Conservation (phyloP, 2,888 invertebrate genomes). For the Dorcus hopei region DNA sequence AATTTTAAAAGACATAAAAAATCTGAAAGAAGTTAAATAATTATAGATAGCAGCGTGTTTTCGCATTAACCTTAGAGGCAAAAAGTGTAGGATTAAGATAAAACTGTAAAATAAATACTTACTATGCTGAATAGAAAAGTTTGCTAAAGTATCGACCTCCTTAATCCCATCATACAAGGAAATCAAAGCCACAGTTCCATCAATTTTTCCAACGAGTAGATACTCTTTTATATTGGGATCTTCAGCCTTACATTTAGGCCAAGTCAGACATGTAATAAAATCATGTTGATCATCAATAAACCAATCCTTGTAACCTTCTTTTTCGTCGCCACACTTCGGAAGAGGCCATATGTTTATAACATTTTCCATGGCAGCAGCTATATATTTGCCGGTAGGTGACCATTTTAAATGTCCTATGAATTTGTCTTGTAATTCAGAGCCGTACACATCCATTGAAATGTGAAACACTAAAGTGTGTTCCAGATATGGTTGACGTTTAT, state of each 20-base stretch:
- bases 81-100: too few species aligned
- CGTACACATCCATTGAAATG: conserved; percentile 50
- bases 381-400: conserved; percentile 54
- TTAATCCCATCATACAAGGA: conserved; percentile 29
- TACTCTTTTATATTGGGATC: conserved; percentile 38
- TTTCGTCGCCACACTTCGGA: conserved; percentile 38
- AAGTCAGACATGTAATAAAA: conserved; percentile 52
- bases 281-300: conserved; percentile 50
- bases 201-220: conserved; percentile 54
- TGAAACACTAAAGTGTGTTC: conserved; percentile 57
- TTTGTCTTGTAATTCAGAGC: conserved; percentile 51
- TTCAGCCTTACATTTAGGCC: conserved; percentile 46
- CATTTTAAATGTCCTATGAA: conserved; percentile 52
- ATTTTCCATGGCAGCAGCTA: conserved; percentile 58
- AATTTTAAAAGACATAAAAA: too few species aligned
- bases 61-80: too few species aligned
- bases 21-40: too few species aligned
- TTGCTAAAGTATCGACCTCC: conserved; percentile 39
- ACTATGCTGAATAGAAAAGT: conserved; percentile 45
- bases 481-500: conserved; percentile 41
- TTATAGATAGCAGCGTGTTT: too few species aligned
- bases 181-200: conserved; percentile 50
- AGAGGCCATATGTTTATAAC: conserved; percentile 59
- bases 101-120: conserved; percentile 21
- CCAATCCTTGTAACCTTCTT: conserved; percentile 39